Conservation (phyloP, 2,113 vertebrate genomes). For the Pithys albifrons region DNA sequence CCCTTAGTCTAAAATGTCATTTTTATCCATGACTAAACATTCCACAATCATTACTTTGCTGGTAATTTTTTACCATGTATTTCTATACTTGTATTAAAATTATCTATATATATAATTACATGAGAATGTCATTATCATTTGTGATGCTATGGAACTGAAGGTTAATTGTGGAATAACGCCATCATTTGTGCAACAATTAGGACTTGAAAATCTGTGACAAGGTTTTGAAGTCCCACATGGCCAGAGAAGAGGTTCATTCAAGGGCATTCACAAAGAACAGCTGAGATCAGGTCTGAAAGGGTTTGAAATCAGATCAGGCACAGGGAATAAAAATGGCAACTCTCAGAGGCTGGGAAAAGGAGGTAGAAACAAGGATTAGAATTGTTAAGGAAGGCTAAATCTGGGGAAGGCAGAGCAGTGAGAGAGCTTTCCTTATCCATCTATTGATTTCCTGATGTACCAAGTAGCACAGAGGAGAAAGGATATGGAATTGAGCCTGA, state of each 20-base stretch:
- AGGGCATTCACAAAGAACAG: neutral
- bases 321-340: neutral
- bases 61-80: neutral
- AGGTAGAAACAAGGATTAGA: neutral
- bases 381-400: neutral
- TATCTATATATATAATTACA: neutral
- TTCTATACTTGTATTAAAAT: neutral
- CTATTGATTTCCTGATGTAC: constrained; percentile 33
- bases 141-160: neutral
- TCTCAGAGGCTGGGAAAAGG: neutral
- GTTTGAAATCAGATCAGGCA: neutral
- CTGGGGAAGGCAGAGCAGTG: neutral
- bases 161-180: neutral
- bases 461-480: neutral
- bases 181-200: neutral
- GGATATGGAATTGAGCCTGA: neutral
- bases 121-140: neutral
- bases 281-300: neutral
- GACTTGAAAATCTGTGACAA: neutral
- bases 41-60: neutral
- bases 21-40: neutral
- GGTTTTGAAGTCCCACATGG: neutral
- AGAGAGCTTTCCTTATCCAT: neutral
- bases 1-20: neutral
- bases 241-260: neutral